Conservation (phyloP, 2,888 invertebrate genomes). For the Drosophila tanythrix region DNA sequence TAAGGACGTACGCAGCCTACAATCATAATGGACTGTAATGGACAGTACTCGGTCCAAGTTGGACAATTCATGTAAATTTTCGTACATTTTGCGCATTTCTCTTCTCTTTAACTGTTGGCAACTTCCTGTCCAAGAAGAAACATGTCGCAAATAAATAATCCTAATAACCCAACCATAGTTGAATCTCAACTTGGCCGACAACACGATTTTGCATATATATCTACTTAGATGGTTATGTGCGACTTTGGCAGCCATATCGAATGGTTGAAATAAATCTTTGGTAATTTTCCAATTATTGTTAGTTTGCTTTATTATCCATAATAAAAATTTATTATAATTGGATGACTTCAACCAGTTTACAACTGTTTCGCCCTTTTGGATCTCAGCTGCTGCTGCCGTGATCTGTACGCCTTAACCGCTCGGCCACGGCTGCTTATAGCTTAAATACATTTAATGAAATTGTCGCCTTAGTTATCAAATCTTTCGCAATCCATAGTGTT, state of each 20-base stretch:
- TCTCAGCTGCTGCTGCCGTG: too few species aligned
- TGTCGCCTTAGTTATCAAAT: too few species aligned
- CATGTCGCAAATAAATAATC: conserved; percentile 44
- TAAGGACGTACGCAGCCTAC: neutral
- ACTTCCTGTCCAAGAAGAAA: conserved; percentile 21
- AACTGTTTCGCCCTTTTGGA: too few species aligned
- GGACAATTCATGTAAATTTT: conserved; percentile 63
- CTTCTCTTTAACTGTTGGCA: neutral
- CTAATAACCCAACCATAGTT: conserved; percentile 23
- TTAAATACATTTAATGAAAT: too few species aligned
- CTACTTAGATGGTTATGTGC: neutral
- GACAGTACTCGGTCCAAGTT: conserved; percentile 11
- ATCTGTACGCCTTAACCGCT: too few species aligned
- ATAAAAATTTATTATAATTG: too few species aligned
- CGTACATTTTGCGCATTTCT: conserved; percentile 36
- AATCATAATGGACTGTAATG: neutral
- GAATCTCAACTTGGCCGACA: conserved; percentile 37
- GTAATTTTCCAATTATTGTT: neutral
- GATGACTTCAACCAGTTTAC: too few species aligned
- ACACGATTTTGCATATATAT: neutral
- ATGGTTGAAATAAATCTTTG: conserved; percentile 3
- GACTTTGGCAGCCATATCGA: too few species aligned
- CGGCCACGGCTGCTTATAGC: too few species aligned
- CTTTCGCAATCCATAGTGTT: too few species aligned
- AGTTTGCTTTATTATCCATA: neutral